Evolutionary conservation across 1,140 invertebrate genomes (phyloP), one percentile per base, ranked within the genome.

Genomic region (Ceratosolen fusciceps): DNA sequence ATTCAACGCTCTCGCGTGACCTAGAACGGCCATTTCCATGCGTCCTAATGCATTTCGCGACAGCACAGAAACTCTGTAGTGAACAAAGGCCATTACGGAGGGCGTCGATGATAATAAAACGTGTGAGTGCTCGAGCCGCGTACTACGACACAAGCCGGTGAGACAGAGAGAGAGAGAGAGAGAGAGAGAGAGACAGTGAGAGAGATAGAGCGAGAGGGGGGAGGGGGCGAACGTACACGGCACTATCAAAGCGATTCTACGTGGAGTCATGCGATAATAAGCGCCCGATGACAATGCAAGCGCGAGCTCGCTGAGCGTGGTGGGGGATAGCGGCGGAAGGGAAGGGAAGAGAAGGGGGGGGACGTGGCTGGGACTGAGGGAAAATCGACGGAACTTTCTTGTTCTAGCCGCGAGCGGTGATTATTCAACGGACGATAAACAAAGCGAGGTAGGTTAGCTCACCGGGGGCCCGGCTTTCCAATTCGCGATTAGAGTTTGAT

Each of bases 71-170:
- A 54, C 56, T 60, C 24, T 12, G 9, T 4, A n/a, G 10, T 0
- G 56, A 77, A 78, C 68, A 78, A 78, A 72, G 76, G 58, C 68
- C 24, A 24, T 47, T 56, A 24, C 34, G 14, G 52, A 43, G 52
- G 75, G 34, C 65, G 49, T 77, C 75, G 39, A 71, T 77, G 75
- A 77, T 77, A 71, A 71, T 77, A 60, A 77, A 77, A 77, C 67
- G 75, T 19, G 56, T 8, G 56, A 62, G 29, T 49, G 26, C 24
- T 56, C 34, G 26, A 34, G 16, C 37, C 24, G 16, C 68, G 9
- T 26, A n/a, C n/a, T n/a, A n/a, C n/a, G n/a, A n/a, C n/a, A n/a
- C n/a, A n/a, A n/a, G n/a, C n/a, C n/a, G n/a, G n/a, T n/a, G n/a
- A n/a, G n/a, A n/a, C n/a, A n/a, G n/a, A n/a, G n/a, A n/a, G n/a